A percentile compares a stretch with the other conserved stretches of the same genome.
phyloP scores from a whole-genome alignment of 2,797 vertebrate genomes.

The Sebastes jordani region DNA sequence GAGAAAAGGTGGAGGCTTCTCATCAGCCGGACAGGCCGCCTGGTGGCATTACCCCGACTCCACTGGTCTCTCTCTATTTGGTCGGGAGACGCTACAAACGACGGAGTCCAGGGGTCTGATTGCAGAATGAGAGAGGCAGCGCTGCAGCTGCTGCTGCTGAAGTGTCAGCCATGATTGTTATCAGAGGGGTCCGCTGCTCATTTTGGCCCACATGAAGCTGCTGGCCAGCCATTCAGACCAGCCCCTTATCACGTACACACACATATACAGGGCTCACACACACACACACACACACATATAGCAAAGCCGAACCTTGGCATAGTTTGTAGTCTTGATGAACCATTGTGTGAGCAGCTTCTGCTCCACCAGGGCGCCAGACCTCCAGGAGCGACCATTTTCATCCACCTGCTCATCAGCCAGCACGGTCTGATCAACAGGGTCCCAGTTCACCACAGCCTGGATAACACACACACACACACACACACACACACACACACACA shows the following conservation, averaged over 20 bases:
- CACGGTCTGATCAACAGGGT: conserved; percentile 95
- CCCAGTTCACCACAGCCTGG: conserved; percentile 98
- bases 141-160: conserved; percentile 50
- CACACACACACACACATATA: background rate
- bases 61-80: conserved; percentile 8
- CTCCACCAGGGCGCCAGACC: conserved; percentile 95
- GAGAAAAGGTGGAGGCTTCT: conserved; percentile 46
- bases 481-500: background rate
- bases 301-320: conserved; percentile 85
- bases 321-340: conserved; percentile 97
- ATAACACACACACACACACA: background rate
- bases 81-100: conserved; percentile 40
- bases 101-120: conserved; percentile 71
- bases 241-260: background rate
- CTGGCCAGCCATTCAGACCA: conserved; percentile 22
- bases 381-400: conserved; percentile 92
- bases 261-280: background rate
- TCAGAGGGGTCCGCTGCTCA: conserved; percentile 34
- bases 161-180: conserved; percentile 66
- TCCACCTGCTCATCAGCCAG: conserved; percentile 98
- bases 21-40: conserved; percentile 54
- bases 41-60: conserved; percentile 24
- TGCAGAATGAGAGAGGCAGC: conserved; percentile 51
- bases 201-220: conserved; percentile 20
- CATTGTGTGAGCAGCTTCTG: conserved; percentile 95